phyloP scores from a whole-genome alignment of 2,113 vertebrate species.

The Salvator merianae region DNA sequence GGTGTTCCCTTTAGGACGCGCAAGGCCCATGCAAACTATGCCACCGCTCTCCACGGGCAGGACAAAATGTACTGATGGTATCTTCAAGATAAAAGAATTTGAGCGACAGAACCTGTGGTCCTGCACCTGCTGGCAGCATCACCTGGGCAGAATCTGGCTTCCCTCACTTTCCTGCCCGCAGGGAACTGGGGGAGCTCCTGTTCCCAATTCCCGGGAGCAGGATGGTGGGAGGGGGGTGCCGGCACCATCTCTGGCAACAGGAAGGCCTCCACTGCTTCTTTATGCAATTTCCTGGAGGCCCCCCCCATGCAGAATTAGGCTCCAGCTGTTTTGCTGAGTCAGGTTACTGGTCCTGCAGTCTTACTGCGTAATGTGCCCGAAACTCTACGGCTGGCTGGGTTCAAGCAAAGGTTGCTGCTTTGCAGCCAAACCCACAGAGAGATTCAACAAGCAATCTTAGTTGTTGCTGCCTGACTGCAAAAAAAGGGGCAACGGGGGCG shows the following conservation, averaged over 20 bases:
- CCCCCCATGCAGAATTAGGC: accelerated
- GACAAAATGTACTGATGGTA: conserved; percentile 51
- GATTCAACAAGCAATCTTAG: no score
- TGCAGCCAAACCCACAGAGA: no score
- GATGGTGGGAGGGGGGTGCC: background rate
- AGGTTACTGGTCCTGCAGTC: no score
- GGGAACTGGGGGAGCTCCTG: background rate
- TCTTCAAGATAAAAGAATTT: conserved; percentile 61
- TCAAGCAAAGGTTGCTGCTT: no score
- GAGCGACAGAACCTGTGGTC: background rate
- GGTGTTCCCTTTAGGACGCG: conserved; percentile 52
- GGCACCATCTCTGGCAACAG: no score
- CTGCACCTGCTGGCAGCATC: background rate
- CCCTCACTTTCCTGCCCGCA: background rate
- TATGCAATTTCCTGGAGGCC: no score
- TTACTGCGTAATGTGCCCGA: no score
- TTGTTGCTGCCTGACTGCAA: no score
- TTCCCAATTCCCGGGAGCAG: background rate
- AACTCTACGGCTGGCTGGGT: background rate
- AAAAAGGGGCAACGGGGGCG: background rate
- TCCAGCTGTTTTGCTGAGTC: accelerated
- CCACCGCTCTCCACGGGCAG: conserved; percentile 43
- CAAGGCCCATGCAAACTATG: conserved; percentile 53
- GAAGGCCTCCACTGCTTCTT: no score
- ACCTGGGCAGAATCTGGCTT: conserved; percentile 22